Percentiles rank a stretch among this genome's conserved stretches.
These are phyloP conservation scores for Lordiphosa stackelbergi DNA, from an alignment of 1,140 invertebrate species.

Conservation along the genomic window DNA sequence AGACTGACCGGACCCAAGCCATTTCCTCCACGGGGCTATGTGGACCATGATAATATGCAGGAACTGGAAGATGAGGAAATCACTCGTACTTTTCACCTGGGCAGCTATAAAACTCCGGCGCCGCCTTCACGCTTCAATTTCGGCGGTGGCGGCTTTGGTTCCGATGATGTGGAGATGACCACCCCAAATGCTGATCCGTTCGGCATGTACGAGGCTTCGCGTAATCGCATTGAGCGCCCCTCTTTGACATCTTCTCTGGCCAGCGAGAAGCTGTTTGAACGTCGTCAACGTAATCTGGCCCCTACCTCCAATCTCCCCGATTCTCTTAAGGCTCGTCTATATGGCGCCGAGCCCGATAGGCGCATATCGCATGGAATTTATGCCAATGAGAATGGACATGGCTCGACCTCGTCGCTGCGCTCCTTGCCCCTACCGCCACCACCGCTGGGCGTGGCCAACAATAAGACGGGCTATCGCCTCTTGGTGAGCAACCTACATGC, in stretches of 20 bases:
- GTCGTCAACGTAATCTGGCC: conserved; percentile 43
- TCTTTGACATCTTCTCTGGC: conserved; percentile 22
- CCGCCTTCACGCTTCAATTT: conserved; percentile 3
- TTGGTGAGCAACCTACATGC: conserved; percentile 92
- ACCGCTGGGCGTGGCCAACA: conserved; percentile 36
- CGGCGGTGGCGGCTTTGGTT: conserved; percentile 33
- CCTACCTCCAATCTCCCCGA: conserved; percentile 62
- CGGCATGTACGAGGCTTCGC: conserved; percentile 63
- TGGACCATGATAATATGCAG: conserved; percentile 75
- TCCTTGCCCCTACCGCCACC: conserved; percentile 62
- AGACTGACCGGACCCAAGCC: conserved; percentile 36
- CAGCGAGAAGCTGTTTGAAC: conserved; percentile 45
- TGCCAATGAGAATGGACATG: conserved; percentile 75
- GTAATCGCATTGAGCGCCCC: conserved; percentile 52
- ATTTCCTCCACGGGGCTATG: conserved; percentile 62
- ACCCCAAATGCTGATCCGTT: conserved; percentile 50
- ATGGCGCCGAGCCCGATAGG: conserved; percentile 70
- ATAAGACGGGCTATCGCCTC: conserved; percentile 83
- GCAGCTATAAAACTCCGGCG: conserved; percentile 34
- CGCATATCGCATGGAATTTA: conserved; percentile 78
- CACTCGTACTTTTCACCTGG: conserved; percentile 36
- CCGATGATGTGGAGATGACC: conserved; percentile 41
- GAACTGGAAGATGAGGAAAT: conserved; percentile 70
- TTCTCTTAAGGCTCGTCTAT: conserved; percentile 66
- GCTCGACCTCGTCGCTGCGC: not conserved